These are phyloP conservation scores for Asobara japonica DNA, from an alignment of 1,140 invertebrate species.

Conservation along the genomic window DNA sequence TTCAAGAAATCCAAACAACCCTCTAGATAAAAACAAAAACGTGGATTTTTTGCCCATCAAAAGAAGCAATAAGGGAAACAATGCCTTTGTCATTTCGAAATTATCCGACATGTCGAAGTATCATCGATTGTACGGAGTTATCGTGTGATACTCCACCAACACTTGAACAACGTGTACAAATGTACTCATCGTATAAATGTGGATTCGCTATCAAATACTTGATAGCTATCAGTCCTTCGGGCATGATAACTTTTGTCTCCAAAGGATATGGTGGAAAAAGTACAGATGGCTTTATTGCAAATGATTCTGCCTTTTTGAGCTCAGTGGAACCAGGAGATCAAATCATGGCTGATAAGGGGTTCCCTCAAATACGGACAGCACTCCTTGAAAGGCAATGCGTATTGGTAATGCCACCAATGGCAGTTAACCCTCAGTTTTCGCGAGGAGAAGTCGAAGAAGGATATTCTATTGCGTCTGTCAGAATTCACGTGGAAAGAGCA, in stretches of 20 bases:
- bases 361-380: slow-evolving; percentile 34
- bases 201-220: slow-evolving; percentile 38
- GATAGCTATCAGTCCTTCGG: slow-evolving; percentile 37
- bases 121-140: slow-evolving; percentile 39
- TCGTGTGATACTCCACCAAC: slow-evolving; percentile 30
- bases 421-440: slow-evolving; percentile 27
- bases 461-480: slow-evolving; percentile 36
- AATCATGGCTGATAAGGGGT: too few relatives aligned
- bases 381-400: slow-evolving; percentile 24
- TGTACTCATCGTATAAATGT: slow-evolving; percentile 44
- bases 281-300: slow-evolving; percentile 41
- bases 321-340: slow-evolving; percentile 49
- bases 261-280: slow-evolving; percentile 43
- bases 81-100: slow-evolving; percentile 26
- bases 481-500: slow-evolving; percentile 45
- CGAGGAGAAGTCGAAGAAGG: slow-evolving; percentile 23
- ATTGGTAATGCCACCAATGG: slow-evolving; percentile 34
- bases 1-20: slow-evolving; percentile 24
- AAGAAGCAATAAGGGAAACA: slow-evolving; percentile 24
- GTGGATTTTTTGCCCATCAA: slow-evolving; percentile 37
- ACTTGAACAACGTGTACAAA: slow-evolving; percentile 33
- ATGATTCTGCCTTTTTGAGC: slow-evolving; percentile 48
- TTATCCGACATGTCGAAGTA: slow-evolving; percentile 32
- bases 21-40: slow-evolving; percentile 29
- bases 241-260: slow-evolving; percentile 43